Percentiles rank a stretch among this genome's conserved stretches.
Evolutionary conservation across 2,888 invertebrate genomes (phyloP).

Genomic region (Stenchaetothrips biformis): DNA sequence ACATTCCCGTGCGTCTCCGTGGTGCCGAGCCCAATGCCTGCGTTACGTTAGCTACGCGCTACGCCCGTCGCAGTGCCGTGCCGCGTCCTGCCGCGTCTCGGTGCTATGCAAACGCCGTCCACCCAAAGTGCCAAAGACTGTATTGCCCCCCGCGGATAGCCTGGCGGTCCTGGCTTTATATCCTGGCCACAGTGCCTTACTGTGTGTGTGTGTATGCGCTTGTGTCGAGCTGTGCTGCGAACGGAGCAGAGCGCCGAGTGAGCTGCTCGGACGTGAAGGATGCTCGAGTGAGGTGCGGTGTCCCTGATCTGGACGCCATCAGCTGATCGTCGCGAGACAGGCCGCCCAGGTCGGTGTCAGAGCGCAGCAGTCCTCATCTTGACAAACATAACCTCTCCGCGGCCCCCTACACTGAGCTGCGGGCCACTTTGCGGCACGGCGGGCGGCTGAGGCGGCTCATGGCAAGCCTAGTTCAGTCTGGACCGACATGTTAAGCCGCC

Average conservation of each 20-base stretch:
- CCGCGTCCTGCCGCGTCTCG: too few species aligned
- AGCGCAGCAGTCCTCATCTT: neutral
- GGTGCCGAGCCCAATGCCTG: neutral
- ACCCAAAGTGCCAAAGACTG: too few species aligned
- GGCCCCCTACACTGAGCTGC: neutral
- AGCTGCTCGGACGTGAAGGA: too few species aligned
- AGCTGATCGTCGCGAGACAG: neutral
- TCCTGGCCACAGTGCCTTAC: neutral
- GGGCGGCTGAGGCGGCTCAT: neutral
- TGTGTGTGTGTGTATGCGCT: neutral
- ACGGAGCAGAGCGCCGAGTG: neutral
- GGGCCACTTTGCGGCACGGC: neutral
- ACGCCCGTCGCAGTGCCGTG: too few species aligned
- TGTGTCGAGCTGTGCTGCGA: neutral
- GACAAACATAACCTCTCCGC: neutral
- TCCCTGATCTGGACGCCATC: neutral
- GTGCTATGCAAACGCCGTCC: too few species aligned
- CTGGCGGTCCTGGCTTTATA: too few species aligned
- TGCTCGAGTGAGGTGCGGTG: neutral
- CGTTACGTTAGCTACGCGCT: neutral
- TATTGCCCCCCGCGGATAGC: too few species aligned
- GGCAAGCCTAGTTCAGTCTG: neutral
- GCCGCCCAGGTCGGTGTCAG: neutral
- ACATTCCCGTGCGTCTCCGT: neutral
- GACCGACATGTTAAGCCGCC: too few species aligned